Conservation (phyloP, 2,113 vertebrate species). For the Anguilla japonica region DNA sequence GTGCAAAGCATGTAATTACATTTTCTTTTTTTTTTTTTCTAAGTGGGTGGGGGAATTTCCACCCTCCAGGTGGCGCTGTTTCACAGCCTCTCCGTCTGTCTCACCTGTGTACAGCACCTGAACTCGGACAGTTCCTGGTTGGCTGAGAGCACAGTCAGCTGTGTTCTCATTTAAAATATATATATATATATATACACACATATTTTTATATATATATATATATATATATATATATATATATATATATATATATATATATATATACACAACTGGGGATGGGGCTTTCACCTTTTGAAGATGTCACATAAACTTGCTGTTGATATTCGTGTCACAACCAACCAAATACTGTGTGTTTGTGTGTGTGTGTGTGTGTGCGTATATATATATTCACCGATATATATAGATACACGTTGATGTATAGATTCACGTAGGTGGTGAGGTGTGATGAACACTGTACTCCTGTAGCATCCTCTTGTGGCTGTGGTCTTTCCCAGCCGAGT, state of each 20-base stretch:
- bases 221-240: conserved; percentile 5
- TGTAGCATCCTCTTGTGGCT: conserved; percentile 10
- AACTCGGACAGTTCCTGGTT: conserved; percentile 1
- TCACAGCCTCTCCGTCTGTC: conserved; percentile 35
- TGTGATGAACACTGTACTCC: conserved; percentile 19
- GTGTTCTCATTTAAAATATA: conserved; percentile 37
- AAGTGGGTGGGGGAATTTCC: conserved; percentile 28
- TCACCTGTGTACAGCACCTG: conserved; percentile 35
- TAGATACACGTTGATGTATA: conserved; percentile 33
- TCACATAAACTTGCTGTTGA: conserved; percentile 43
- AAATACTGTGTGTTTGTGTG: conserved; percentile 52
- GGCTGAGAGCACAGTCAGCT: conserved; percentile 1
- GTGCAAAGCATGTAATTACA: not conserved
- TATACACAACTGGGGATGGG: not conserved
- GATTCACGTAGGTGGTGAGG: conserved; percentile 24
- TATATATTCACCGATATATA: conserved; percentile 43
- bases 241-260: conserved; percentile 6
- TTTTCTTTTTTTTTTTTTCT: conserved; percentile 12
- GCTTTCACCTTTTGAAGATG: conserved; percentile 39
- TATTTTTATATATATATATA: not conserved
- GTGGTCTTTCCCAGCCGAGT: conserved; percentile 41
- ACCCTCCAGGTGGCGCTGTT: conserved; percentile 27
- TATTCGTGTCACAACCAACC: conserved; percentile 46
- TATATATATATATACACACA: conserved; percentile 4
- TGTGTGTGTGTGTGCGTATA: conserved; percentile 37